phyloP scores from a whole-genome alignment of 2,113 vertebrate genomes.

The Nesoenas mayeri region DNA sequence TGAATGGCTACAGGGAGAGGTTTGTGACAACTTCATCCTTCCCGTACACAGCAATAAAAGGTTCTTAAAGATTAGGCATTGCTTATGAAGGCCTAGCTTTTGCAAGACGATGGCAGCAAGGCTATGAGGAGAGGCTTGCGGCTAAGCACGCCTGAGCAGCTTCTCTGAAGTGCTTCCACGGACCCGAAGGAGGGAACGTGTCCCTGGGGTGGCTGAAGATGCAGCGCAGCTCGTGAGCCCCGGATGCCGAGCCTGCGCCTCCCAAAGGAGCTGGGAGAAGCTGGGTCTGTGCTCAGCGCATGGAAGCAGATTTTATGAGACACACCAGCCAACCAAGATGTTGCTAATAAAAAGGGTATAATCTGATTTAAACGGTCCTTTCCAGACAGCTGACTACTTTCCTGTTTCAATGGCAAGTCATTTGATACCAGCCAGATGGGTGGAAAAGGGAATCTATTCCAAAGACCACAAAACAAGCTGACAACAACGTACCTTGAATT shows the following conservation, averaged over 20 bases:
- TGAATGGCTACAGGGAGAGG: not conserved
- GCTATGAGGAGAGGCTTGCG: not conserved
- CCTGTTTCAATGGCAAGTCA: not conserved
- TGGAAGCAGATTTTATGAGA: not conserved
- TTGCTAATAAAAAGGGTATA: not conserved
- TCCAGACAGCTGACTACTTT: not conserved
- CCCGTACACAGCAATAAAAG: not conserved
- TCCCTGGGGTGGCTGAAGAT: too few species aligned
- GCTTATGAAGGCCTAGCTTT: not conserved
- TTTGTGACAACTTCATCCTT: not conserved
- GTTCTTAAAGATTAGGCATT: not conserved
- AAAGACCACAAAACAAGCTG: not conserved
- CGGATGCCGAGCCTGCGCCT: not conserved
- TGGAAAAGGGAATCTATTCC: not conserved
- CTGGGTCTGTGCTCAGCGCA: not conserved
- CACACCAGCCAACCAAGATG: not conserved
- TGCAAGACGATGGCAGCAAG: not conserved
- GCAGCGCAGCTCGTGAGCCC: not conserved
- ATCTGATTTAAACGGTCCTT: not conserved
- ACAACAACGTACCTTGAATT: slow-evolving; percentile 88
- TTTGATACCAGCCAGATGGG: not conserved
- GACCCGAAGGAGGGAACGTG: not conserved
- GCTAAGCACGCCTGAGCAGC: not conserved
- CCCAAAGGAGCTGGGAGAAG: not conserved
- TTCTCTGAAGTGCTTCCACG: not conserved